A percentile compares a stretch with the other conserved stretches of the same genome.
Conservation (phyloP, 92 coral and sea anemone genomes). For the Nematostella vectensis region DNA sequence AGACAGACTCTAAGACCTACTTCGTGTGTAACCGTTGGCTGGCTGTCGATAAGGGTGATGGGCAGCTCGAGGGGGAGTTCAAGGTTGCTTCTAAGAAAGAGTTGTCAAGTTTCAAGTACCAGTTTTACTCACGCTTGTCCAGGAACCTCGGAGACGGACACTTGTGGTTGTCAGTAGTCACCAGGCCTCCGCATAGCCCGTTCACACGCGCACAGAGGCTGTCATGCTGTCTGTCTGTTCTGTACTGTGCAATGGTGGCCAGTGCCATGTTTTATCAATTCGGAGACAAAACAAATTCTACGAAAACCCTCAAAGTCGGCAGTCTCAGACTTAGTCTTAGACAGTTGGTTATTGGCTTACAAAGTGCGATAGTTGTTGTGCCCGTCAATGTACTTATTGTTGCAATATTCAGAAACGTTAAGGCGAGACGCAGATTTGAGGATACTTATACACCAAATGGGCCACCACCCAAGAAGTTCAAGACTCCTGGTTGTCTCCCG, state of each 20-base stretch:
- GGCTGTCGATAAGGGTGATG: slow-evolving; percentile 83
- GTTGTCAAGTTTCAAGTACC: slow-evolving; percentile 61
- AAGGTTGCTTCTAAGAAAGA: slow-evolving; percentile 58
- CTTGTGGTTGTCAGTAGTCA: slow-evolving; percentile 83
- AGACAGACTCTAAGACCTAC: slow-evolving; percentile 55
- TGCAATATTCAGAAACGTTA: slow-evolving; percentile 69
- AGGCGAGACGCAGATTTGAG: slow-evolving; percentile 8
- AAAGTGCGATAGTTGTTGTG: slow-evolving; percentile 76
- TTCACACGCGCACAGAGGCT: slow-evolving; percentile 90
- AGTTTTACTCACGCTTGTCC: slow-evolving; percentile 64
- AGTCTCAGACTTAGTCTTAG: slow-evolving; percentile 68
- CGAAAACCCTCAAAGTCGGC: slow-evolving; percentile 55
- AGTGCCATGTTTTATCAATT: slow-evolving; percentile 96
- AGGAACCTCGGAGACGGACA: slow-evolving; percentile 80
- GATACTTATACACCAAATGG: slow-evolving; percentile 5
- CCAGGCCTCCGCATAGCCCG: slow-evolving; percentile 90
- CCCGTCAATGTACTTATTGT: slow-evolving; percentile 76
- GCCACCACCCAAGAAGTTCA: neutral
- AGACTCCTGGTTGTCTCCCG: slow-evolving; percentile 57
- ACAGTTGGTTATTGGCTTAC: slow-evolving; percentile 70
- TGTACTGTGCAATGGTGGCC: slow-evolving; percentile 83
- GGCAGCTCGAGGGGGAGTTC: slow-evolving; percentile 57
- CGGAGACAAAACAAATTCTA: slow-evolving; percentile 58
- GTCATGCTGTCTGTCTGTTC: slow-evolving; percentile 77
- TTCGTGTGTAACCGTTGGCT: slow-evolving; percentile 85